phyloP scores from a whole-genome alignment of 2,888 invertebrate genomes.

The Papilio gigon region DNA sequence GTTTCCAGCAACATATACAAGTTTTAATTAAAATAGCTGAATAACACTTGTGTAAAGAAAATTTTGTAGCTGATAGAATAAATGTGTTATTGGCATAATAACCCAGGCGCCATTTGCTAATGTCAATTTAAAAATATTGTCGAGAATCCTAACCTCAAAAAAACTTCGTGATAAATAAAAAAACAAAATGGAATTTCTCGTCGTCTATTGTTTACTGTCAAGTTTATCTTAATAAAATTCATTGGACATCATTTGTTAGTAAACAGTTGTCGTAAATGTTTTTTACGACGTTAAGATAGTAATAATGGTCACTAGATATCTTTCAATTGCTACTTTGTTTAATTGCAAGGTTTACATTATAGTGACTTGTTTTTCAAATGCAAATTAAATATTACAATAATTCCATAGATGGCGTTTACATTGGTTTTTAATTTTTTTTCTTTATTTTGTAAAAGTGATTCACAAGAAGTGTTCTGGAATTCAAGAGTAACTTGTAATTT shows the following conservation, averaged over 20 bases:
- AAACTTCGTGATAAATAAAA: not conserved
- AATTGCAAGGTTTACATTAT: not conserved
- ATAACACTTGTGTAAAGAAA: constrained; percentile 20
- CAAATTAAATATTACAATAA: too few species aligned
- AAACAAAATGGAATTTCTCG: not conserved
- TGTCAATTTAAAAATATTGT: not conserved
- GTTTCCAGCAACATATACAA: constrained; percentile 5
- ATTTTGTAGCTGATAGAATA: not conserved
- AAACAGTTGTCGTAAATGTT: not conserved
- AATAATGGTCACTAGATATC: not conserved
- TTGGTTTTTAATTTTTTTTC: too few species aligned
- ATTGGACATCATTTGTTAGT: not conserved
- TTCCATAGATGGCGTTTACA: too few species aligned
- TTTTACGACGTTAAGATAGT: not conserved
- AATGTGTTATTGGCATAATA: not conserved
- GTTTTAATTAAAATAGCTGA: constrained; percentile 15
- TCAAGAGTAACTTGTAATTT: too few species aligned
- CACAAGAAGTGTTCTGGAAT: too few species aligned
- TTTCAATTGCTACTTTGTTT: not conserved
- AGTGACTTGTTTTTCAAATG: not conserved
- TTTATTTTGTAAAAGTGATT: too few species aligned
- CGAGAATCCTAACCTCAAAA: not conserved
- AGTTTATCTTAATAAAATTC: not conserved
- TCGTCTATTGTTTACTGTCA: not conserved
- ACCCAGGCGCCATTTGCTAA: not conserved